phyloP scores from a whole-genome alignment of 2,888 invertebrate species.

The Escarpia spicata region DNA sequence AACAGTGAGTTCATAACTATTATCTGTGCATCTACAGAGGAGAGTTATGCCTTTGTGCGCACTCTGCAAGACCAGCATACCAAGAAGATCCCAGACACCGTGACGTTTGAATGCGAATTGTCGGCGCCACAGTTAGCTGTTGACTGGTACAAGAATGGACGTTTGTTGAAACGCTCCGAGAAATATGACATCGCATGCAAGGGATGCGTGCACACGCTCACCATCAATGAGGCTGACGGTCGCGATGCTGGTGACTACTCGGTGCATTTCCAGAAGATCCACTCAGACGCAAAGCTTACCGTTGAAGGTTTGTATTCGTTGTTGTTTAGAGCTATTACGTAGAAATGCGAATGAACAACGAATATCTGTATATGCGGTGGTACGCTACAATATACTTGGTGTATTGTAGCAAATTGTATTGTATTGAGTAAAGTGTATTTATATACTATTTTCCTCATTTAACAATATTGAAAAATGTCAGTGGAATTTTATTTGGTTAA shows the following conservation, averaged over 20 bases:
- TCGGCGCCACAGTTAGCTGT: constrained; percentile 33
- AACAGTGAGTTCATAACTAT: not conserved
- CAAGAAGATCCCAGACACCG: constrained; percentile 40
- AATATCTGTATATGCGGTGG: not conserved
- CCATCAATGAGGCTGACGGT: constrained; percentile 44
- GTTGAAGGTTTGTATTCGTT: not conserved
- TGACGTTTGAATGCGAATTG: constrained; percentile 74
- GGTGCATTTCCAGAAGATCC: constrained; percentile 36
- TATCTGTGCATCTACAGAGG: constrained; percentile 36
- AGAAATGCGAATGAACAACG: not conserved
- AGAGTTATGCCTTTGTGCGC: constrained; percentile 37
- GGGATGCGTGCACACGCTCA: constrained; percentile 40
- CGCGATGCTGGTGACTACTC: constrained; percentile 45
- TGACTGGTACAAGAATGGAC: constrained; percentile 73
- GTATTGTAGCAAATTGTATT: not conserved
- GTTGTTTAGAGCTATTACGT: not conserved
- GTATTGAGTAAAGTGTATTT: too few species aligned
- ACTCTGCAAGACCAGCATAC: constrained; percentile 40
- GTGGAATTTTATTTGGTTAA: too few species aligned
- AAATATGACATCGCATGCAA: constrained; percentile 43
- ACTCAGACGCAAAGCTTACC: constrained; percentile 39
- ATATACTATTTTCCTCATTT: too few species aligned
- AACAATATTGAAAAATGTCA: too few species aligned
- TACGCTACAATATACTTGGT: not conserved
- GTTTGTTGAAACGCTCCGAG: constrained; percentile 37